Evolutionary conservation across 2,113 vertebrate species (phyloP), one percentile per base, ranked within the genome.

Genomic region (Phrynocephalus versicolor): DNA sequence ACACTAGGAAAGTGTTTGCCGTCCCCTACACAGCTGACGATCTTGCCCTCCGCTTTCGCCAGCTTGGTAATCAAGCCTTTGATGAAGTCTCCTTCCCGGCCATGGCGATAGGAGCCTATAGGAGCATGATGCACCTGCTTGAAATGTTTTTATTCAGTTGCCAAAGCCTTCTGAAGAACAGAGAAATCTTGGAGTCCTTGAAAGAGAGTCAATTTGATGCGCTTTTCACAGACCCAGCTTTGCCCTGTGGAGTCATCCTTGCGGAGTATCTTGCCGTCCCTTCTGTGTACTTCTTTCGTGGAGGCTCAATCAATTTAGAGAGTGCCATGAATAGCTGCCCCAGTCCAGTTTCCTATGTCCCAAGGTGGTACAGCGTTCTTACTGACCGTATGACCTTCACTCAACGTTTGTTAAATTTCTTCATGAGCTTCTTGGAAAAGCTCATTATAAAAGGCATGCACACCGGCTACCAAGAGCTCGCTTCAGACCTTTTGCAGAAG

Each of bases 11-110:
- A 92, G 88, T 83, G 5, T 97, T 96, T 64, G 82, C 89, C 0
- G 96, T 95, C 6, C 79, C 96, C 0, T 94, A 70, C 41, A 95
- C 92, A 0, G 64, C 94, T 69, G 93, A 91, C 3, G 94, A 98
- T 0, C 58, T 97, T 79, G 79, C 35, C 13, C 25, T 39, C 16
- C 16, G 41, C 15, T 55, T 70, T 88, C 33, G 27, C 64, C 41
- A 15, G 0, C 87, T 79, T 0, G 0, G 72, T 15, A 27, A 69
- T 0, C 39, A 57, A 14, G 57, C 90, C 45, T 92, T 93, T 19
- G 9, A 39, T 1, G 70, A 91, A 14, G 76, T 85, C 1, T 73
- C 90, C 41, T 1, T 67, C 37, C 45, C 88, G 8, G 89, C 80
- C 2, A 0, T 27, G 0, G 16, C 92, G 35, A 14, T 84, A 5